These are phyloP conservation scores for Chymomyza caudatula DNA, from an alignment of 2,888 invertebrate species.

Conservation along the genomic window DNA sequence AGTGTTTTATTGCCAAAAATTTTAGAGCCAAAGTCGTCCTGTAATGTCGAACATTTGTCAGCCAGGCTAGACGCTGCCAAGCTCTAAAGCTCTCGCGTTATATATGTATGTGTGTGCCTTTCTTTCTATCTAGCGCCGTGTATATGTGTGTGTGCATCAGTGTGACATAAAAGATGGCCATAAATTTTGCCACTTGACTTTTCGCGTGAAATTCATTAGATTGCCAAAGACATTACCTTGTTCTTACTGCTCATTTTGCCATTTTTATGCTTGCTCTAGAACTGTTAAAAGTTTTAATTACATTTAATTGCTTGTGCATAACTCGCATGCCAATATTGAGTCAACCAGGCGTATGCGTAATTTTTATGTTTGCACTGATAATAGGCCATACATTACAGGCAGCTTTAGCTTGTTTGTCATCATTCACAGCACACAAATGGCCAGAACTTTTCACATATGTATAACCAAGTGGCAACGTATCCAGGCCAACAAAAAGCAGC, in stretches of 20 bases:
- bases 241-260: neutral
- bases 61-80: slow-evolving; percentile 8
- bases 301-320: slow-evolving; percentile 65
- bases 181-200: slow-evolving; percentile 65
- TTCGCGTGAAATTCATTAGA: slow-evolving; percentile 70
- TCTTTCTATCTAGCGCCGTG: neutral
- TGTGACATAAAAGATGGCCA: slow-evolving; percentile 36
- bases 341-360: slow-evolving; percentile 22
- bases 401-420: slow-evolving; percentile 48
- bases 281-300: slow-evolving; percentile 60
- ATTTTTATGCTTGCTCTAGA: slow-evolving; percentile 12
- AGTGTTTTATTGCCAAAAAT: slow-evolving; percentile 69
- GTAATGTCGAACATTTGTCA: slow-evolving; percentile 71
- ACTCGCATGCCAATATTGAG: slow-evolving; percentile 41
- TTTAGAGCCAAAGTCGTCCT: slow-evolving; percentile 62
- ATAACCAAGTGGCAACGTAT: neutral
- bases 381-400: slow-evolving; percentile 10
- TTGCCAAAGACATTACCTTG: slow-evolving; percentile 29
- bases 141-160: neutral
- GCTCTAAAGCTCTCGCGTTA: neutral
- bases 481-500: neutral
- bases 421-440: slow-evolving; percentile 51
- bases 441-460: slow-evolving; percentile 12
- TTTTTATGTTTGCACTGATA: slow-evolving; percentile 37
- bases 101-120: neutral